These are phyloP conservation scores for Crotalus helleri DNA, from an alignment of 2,113 vertebrate species.

Conservation along the genomic window DNA sequence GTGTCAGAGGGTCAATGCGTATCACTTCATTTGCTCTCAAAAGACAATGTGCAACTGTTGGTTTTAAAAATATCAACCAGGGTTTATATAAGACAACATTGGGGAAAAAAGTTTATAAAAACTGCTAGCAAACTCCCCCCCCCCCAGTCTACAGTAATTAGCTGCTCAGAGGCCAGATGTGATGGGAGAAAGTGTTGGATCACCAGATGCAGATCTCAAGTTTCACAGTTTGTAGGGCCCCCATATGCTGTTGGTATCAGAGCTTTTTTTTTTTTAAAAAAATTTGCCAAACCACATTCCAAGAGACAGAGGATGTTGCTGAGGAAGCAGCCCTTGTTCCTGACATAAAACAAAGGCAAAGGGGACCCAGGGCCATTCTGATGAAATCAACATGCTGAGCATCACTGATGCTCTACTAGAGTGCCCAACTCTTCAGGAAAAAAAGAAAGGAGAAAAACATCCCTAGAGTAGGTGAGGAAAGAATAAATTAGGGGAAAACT, in stretches of 20 bases:
- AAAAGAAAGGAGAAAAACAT: neutral
- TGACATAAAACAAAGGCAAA: neutral
- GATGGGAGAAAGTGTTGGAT: neutral
- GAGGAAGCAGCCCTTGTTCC: neutral
- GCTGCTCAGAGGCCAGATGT: neutral
- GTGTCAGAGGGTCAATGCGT: neutral
- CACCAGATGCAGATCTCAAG: neutral
- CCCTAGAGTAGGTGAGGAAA: neutral
- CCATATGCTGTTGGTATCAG: neutral
- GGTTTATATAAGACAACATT: neutral
- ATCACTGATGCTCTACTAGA: neutral
- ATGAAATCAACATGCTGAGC: neutral
- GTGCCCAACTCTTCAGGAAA: neutral
- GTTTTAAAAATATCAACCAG: neutral
- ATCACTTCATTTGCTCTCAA: neutral
- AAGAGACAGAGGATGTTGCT: neutral
- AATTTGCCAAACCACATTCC: neutral
- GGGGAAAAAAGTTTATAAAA: neutral
- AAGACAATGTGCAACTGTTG: neutral
- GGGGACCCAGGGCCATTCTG: neutral
- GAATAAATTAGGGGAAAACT: neutral
- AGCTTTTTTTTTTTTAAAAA: neutral
- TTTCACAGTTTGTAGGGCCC: neutral
- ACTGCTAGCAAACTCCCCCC: neutral
- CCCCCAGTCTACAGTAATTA: neutral